Conservation (phyloP, 1,140 invertebrate genomes). For the Melitaea cinxia region DNA sequence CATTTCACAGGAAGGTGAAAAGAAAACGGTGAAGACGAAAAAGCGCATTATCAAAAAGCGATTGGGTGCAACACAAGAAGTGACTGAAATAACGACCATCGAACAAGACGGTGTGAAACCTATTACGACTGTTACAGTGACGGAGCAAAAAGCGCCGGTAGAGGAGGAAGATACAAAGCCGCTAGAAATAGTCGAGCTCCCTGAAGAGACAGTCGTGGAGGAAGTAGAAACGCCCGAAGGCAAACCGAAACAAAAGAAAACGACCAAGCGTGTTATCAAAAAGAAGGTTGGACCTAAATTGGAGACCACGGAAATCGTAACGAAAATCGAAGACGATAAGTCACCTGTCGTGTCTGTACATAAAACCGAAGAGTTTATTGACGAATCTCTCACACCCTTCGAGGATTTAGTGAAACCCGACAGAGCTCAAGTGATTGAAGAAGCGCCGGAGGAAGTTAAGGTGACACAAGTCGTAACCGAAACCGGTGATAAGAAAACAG, state of each 20-base stretch:
- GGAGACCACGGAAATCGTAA: slow-evolving; percentile 64
- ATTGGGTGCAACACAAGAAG: not conserved
- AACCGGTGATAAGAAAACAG: slow-evolving; percentile 61
- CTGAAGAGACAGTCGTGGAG: not conserved
- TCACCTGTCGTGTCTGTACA: slow-evolving; percentile 4
- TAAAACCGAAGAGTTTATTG: slow-evolving; percentile 1
- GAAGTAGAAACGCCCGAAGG: slow-evolving; percentile 57
- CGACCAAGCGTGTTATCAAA: slow-evolving; percentile 60
- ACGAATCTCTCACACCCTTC: not conserved
- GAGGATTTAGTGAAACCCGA: slow-evolving; percentile 50
- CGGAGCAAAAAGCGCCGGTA: not conserved
- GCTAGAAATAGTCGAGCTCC: not conserved
- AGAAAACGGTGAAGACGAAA: slow-evolving; percentile 41
- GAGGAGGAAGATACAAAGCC: slow-evolving; percentile 42
- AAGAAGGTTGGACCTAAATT: slow-evolving; percentile 50
- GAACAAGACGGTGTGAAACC: not conserved
- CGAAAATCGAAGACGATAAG: slow-evolving; percentile 74
- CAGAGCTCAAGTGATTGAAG: not conserved
- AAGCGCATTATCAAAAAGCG: not conserved
- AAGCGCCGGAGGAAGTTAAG: slow-evolving; percentile 53
- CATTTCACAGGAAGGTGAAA: slow-evolving; percentile 57
- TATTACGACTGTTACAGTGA: not conserved
- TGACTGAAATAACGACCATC: not conserved
- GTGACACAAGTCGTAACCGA: slow-evolving; percentile 57
- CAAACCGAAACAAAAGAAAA: slow-evolving; percentile 63